Evolutionary conservation across 2,113 vertebrate genomes (phyloP).

Genomic region (Phylloscopus trochiloides): DNA sequence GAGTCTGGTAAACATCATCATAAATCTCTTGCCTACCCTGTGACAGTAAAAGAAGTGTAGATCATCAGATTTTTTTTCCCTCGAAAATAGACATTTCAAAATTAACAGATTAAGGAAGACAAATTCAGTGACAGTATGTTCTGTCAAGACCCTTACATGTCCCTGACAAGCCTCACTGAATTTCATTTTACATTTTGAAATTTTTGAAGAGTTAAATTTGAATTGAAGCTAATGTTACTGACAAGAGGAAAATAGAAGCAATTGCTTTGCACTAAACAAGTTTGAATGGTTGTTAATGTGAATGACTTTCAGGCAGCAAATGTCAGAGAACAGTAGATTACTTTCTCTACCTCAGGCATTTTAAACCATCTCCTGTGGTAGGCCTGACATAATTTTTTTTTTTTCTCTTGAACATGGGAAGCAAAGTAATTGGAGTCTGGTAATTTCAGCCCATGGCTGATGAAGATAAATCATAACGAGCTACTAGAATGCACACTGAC

Average conservation of each 20-base stretch:
- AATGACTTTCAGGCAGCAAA: slow-evolving; percentile 77
- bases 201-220: slow-evolving; percentile 66
- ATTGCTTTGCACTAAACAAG: slow-evolving; percentile 76
- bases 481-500: slow-evolving; percentile 65
- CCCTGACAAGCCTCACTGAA: slow-evolving; percentile 35
- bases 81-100: slow-evolving; percentile 46
- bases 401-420: slow-evolving; percentile 56
- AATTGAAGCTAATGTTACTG: slow-evolving; percentile 72
- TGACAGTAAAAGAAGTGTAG: neutral
- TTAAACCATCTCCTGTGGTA: slow-evolving; percentile 73
- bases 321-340: slow-evolving; percentile 79
- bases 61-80: neutral
- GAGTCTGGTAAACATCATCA: neutral
- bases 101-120: slow-evolving; percentile 51
- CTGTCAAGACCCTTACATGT: neutral
- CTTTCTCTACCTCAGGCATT: slow-evolving; percentile 78
- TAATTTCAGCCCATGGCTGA: slow-evolving; percentile 78
- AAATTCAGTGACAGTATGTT: slow-evolving; percentile 26
- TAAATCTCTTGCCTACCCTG: neutral
- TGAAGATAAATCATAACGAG: slow-evolving; percentile 79
- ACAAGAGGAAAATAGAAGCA: slow-evolving; percentile 71
- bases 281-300: slow-evolving; percentile 78
- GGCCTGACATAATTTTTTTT: slow-evolving; percentile 54
- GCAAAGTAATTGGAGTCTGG: slow-evolving; percentile 77
- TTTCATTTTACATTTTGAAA: slow-evolving; percentile 56